phyloP scores from a whole-genome alignment of 2,113 vertebrate species.

The Arvicanthis niloticus region DNA sequence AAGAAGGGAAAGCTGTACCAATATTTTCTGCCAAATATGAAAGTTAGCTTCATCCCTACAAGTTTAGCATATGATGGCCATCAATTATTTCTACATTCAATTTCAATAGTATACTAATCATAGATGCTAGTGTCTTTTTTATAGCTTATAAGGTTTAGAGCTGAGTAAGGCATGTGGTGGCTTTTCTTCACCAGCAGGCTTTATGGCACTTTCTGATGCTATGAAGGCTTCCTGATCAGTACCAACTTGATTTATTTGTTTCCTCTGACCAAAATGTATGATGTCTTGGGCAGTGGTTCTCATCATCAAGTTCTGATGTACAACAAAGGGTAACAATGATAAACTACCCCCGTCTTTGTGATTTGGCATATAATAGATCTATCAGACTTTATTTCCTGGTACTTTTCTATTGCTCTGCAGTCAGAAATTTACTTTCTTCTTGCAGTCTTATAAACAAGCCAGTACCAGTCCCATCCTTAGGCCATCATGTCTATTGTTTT shows the following conservation, averaged over 20 bases:
- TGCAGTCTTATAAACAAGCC: background rate
- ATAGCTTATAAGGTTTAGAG: background rate
- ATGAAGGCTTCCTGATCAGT: background rate
- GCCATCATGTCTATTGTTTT: background rate
- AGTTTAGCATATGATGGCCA: background rate
- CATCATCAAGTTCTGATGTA: background rate
- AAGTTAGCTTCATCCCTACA: background rate
- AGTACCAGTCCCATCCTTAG: background rate
- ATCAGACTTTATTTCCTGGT: background rate
- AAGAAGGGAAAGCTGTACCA: background rate
- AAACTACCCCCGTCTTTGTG: background rate
- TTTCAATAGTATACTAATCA: background rate
- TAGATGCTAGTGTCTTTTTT: background rate
- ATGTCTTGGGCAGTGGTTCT: background rate
- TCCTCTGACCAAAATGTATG: background rate
- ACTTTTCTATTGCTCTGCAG: background rate
- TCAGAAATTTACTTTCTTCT: conserved; percentile 36
- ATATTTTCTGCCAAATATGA: background rate
- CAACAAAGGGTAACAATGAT: background rate
- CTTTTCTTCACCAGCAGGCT: background rate
- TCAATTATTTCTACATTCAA: background rate
- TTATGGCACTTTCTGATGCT: background rate
- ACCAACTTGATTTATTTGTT: background rate
- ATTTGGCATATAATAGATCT: background rate
- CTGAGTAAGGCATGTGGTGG: background rate